phyloP scores from a whole-genome alignment of 1,140 invertebrate genomes.

The Drosophila saltans region DNA sequence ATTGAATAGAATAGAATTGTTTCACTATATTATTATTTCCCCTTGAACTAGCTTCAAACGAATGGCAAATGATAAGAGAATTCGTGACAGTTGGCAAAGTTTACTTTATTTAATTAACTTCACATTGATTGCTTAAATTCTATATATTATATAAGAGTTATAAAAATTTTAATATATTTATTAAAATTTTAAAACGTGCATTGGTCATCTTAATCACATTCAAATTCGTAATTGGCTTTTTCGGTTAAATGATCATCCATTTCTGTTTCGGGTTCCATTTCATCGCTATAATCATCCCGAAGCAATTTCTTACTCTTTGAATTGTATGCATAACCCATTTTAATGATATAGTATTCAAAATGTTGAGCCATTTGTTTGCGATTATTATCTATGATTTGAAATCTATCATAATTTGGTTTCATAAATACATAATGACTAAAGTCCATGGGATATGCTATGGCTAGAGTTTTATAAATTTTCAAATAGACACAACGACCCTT shows the following conservation, averaged over 20 bases:
- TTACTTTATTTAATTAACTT: too few relatives aligned
- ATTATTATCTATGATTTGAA: conserved; percentile 12
- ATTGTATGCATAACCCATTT: background rate
- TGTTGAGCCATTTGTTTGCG: background rate
- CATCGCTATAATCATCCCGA: background rate
- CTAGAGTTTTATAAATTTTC: conserved; percentile 31
- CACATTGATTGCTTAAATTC: too few relatives aligned
- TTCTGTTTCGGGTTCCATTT: background rate
- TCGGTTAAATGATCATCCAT: conserved; percentile 3
- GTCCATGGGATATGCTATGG: conserved; percentile 28
- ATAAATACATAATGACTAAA: conserved; percentile 45
- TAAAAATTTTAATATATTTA: too few relatives aligned
- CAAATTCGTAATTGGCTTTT: background rate
- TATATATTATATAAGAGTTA: too few relatives aligned
- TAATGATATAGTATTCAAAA: background rate
- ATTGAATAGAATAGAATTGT: too few relatives aligned
- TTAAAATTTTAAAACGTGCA: too few relatives aligned
- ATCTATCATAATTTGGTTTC: conserved; percentile 44
- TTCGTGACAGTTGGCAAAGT: too few relatives aligned
- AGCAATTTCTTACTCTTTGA: background rate
- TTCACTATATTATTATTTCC: too few relatives aligned
- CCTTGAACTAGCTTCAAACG: too few relatives aligned
- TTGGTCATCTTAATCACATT: background rate
- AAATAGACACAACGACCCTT: conserved; percentile 50
- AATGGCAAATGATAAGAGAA: too few relatives aligned